phyloP scores from a whole-genome alignment of 2,888 invertebrate species.

The Pedicia rivosa region DNA sequence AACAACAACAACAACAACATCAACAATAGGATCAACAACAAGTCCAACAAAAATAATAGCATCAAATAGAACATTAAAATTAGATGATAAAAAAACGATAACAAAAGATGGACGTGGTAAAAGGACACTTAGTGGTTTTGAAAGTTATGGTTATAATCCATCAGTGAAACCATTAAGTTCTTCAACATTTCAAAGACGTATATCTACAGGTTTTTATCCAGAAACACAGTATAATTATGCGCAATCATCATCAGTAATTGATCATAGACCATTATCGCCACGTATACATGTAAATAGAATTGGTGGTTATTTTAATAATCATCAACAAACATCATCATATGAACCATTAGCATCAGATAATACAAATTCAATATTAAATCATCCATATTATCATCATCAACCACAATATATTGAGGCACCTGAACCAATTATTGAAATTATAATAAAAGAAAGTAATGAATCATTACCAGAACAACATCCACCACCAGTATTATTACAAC shows the following conservation, averaged over 20 bases:
- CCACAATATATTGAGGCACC: constrained; percentile 56
- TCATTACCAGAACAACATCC: constrained; percentile 47
- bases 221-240: not conserved
- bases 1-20: not conserved
- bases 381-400: constrained; percentile 18
- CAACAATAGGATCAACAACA: not conserved
- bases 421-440: constrained; percentile 83
- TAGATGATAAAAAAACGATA: too few species aligned
- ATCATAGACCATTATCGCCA: too few species aligned
- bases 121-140: not conserved
- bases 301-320: not conserved
- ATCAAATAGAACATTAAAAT: too few species aligned
- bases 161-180: not conserved
- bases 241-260: not conserved
- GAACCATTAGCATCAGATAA: too few species aligned
- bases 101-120: constrained; percentile 1
- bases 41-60: not conserved
- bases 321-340: too few species aligned
- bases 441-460: constrained; percentile 79
- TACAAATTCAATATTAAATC: too few species aligned
- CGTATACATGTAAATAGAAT: too few species aligned
- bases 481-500: constrained; percentile 26
- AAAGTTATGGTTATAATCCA: not conserved
- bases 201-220: not conserved
- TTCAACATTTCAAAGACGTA: not conserved